These are phyloP conservation scores for Mizuhopecten yessoensis DNA, from an alignment of 1,140 invertebrate genomes.

Conservation along the genomic window DNA sequence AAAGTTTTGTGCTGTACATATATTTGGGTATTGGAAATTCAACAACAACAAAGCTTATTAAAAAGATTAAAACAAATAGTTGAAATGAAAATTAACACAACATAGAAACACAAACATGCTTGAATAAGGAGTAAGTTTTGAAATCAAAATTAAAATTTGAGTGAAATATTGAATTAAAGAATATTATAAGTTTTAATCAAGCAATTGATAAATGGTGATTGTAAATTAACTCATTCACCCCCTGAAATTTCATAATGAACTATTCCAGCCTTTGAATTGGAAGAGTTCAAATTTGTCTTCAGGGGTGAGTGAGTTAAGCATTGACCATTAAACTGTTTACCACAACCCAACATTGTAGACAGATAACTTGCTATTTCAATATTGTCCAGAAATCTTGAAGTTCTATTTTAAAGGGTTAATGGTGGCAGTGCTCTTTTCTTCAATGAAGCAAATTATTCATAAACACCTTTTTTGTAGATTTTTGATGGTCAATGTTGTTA, in stretches of 20 bases:
- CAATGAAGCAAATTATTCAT: no score
- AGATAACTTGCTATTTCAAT: background rate
- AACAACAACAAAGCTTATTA: background rate
- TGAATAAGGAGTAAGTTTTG: background rate
- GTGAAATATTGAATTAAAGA: background rate
- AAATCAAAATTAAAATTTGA: constrained; percentile 21
- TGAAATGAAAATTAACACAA: background rate
- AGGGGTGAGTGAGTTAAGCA: no score
- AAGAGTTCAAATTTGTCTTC: no score
- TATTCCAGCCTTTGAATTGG: no score
- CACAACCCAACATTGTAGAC: no score
- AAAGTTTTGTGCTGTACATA: background rate
- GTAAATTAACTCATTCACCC: background rate
- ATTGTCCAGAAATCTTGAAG: background rate
- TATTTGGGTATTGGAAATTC: background rate
- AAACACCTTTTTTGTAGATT: no score
- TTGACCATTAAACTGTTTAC: no score
- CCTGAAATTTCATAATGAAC: no score
- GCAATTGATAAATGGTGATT: background rate
- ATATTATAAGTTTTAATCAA: background rate
- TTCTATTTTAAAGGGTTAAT: no score
- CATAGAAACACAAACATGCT: background rate
- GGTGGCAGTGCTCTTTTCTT: no score
- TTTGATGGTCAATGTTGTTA: background rate
- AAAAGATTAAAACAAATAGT: background rate